Evolutionary conservation across 2,113 vertebrate genomes (phyloP), one percentile per base, ranked within the genome.

Genomic region (Pteruthius melanotis): DNA sequence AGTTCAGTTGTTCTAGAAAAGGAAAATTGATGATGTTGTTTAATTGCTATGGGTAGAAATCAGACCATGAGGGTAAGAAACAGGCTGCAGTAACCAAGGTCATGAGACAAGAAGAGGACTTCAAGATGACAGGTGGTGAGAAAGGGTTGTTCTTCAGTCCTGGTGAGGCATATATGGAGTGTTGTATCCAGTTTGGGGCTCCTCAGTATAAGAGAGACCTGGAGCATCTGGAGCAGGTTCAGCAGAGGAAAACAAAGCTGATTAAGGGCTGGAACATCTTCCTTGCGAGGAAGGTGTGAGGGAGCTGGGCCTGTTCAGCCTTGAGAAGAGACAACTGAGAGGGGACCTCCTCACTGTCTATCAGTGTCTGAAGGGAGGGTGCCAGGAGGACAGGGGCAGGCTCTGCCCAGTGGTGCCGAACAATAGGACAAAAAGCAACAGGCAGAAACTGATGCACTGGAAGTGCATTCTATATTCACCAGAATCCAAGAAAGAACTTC

Each of bases 251-350:
- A 53, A 2, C 17, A 35, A 35, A 61, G 21, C 12, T 61, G 21
- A 35, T 5, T 27, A 23, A 61, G 26, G 8, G 1, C 26, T 69
- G 47, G 35, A 49, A 30, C 14, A 54, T 49, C 40, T 83, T 30
- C 39, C 10, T 59, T 45, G 30, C 0, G 0, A 60, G 53, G 45
- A 60, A 47, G 47, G 20, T 2, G n/a, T 68, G n/a, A 28, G 14
- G 26, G 11, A 49, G 4, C 26, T 61, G 40, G 21, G 15, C 8
- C 63, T 31, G 13, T 35, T 83, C 40, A 61, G 21, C n/a, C 30
- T 83, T 1, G 4, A 27, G 14, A 53, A 40, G 54, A 69, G 39
- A 39, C 24, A 52, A 2, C 11, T 30, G 9, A 47, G 63, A 15
- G 54, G 54, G 8, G 6, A 23, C 8, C 23, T 47, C 24, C 31